Evolutionary conservation across 2,888 invertebrate genomes (phyloP).

Genomic region (Leptinotarsa rubiginosa): DNA sequence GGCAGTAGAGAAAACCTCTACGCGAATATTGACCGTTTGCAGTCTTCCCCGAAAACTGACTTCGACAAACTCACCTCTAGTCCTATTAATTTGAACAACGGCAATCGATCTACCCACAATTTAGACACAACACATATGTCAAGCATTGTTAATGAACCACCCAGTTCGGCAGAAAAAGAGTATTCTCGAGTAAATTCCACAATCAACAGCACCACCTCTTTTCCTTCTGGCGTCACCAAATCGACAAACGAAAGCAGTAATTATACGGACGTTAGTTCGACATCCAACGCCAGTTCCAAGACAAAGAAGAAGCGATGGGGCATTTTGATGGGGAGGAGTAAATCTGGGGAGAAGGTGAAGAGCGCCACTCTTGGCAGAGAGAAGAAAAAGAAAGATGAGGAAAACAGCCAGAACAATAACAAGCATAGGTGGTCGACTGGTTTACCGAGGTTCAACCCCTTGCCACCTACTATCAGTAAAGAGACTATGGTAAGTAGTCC

Average conservation of each 20-base stretch:
- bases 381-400: slow-evolving; percentile 69
- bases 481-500: slow-evolving; percentile 77
- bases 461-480: slow-evolving; percentile 82
- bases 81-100: slow-evolving; percentile 39
- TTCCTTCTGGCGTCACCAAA: slow-evolving; percentile 36
- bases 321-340: slow-evolving; percentile 74
- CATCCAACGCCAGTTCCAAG: slow-evolving; percentile 53
- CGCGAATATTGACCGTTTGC: slow-evolving; percentile 58
- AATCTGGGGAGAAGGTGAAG: slow-evolving; percentile 71
- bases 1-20: slow-evolving; percentile 62
- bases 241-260: slow-evolving; percentile 41
- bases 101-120: slow-evolving; percentile 40
- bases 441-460: slow-evolving; percentile 76
- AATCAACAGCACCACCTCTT: slow-evolving; percentile 37
- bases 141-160: slow-evolving; percentile 24
- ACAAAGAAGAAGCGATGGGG: slow-evolving; percentile 76
- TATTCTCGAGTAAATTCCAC: not conserved
- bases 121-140: slow-evolving; percentile 37
- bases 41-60: slow-evolving; percentile 54
- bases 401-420: slow-evolving; percentile 67
- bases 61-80: slow-evolving; percentile 43
- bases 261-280: slow-evolving; percentile 49
- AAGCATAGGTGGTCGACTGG: slow-evolving; percentile 80
- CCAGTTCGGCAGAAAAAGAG: slow-evolving; percentile 5
- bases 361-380: slow-evolving; percentile 79